Base-by-base conservation (phyloP, 1,140 invertebrate species). In the Cepaea nemoralis region DNA sequence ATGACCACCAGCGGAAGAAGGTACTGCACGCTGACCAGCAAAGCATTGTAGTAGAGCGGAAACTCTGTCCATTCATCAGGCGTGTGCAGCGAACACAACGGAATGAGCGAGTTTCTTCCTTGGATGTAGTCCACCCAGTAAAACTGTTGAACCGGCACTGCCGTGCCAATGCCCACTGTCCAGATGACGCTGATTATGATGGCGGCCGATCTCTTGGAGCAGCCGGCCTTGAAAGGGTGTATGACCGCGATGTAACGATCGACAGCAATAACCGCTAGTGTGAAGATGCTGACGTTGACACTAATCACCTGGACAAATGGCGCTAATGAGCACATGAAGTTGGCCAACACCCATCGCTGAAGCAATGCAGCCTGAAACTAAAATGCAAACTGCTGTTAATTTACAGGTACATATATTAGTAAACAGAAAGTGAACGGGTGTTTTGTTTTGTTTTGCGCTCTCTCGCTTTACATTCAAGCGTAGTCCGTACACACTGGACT, bases 261-360 rank as follows among this genome's bases (percentile, higher is more conserved):
- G 55, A 96, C 93, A 5, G 95, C 94, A 63, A 96, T 96, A 77
- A 95, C 95, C 10, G 95, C 95, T 33, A 97, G 90, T 0, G 95
- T 96, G 86, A 96, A 96, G 16, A 97, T 94, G 70, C 94, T 95
- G 22, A 96, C 95, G 87, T 95, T 96, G 0, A 96, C 95, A 82
- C 94, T 95, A 0, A 90, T 59, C 75, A 91, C 91, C 90, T 96
- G 95, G 0, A 96, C 94, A 89, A 96, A 96, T 0, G 95, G 95
- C 84, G 95, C 96, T 86, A 96, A 94, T 0, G 94, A 92, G 88
- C 96, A 96, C 94, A 96, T 95, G 88, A 96, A 95, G 84, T 94
- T 89, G 0, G 95, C 95, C n/a, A 96, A 91, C 82, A 95, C 94
- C 96, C 96, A 96, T 42, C 82, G 39, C 73, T 83, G 82, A 12